A percentile compares a stretch with the other conserved stretches of the same genome.
These are phyloP conservation scores for Sphaeramia orbicularis DNA, from an alignment of 2,797 vertebrate species.

Conservation along the genomic window DNA sequence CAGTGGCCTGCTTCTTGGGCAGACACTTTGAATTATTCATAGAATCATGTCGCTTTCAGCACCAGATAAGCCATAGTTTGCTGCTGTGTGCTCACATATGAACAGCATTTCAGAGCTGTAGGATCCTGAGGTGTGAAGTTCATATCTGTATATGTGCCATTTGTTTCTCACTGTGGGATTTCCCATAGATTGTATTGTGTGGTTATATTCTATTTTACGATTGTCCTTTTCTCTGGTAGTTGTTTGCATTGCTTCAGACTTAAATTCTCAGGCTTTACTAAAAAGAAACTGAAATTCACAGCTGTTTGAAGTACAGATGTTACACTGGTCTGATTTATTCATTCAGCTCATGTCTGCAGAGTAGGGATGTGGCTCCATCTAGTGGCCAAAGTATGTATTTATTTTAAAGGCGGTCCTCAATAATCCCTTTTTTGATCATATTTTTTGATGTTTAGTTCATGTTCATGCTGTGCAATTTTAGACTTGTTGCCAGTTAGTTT, in stretches of 20 bases:
- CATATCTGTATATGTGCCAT: neutral
- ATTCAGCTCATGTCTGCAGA: constrained; percentile 40
- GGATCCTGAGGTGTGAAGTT: constrained; percentile 27
- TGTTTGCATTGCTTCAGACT: neutral
- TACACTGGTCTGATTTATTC: constrained; percentile 26
- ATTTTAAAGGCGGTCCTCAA: neutral
- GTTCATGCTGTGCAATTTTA: no score
- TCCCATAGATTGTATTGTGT: neutral
- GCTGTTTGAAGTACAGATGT: constrained; percentile 29
- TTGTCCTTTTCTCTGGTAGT: constrained; percentile 5
- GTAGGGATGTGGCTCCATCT: constrained; percentile 73
- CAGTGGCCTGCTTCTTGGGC: constrained; percentile 62
- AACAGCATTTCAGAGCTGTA: constrained; percentile 21
- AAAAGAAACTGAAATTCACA: constrained; percentile 4
- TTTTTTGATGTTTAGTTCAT: neutral
- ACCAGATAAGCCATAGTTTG: constrained; percentile 48
- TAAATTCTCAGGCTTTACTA: neutral
- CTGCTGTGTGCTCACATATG: constrained; percentile 29
- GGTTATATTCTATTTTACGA: constrained; percentile 2
- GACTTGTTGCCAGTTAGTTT: no score
- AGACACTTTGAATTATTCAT: constrained; percentile 78
- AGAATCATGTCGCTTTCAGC: constrained; percentile 58
- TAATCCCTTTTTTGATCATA: neutral
- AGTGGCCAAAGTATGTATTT: constrained; percentile 64
- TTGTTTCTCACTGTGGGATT: constrained; percentile 7